These are phyloP conservation scores for Pimpla rufipes DNA, from an alignment of 2,888 invertebrate species.

Conservation along the genomic window DNA sequence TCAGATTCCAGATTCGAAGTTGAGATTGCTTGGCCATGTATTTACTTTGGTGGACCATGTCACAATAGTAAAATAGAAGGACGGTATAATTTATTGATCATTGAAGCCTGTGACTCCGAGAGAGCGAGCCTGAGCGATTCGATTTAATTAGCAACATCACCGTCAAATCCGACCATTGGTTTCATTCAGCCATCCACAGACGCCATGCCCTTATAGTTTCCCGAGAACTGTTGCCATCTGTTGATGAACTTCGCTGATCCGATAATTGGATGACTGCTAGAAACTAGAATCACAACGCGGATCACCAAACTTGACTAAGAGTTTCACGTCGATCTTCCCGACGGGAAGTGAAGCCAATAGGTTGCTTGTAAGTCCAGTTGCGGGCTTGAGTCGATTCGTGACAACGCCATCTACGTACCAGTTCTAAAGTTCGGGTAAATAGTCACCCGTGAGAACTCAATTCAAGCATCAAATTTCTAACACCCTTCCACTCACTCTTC, in stretches of 20 bases:
- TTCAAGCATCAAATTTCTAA: constrained; percentile 36
- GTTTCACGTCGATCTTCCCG: constrained; percentile 27
- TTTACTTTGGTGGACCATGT: background rate
- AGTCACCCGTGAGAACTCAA: background rate
- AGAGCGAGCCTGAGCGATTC: background rate
- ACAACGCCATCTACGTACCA: background rate
- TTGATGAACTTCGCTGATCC: constrained; percentile 31
- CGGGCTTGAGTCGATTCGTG: background rate
- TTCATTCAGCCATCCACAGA: background rate
- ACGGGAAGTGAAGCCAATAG: constrained; percentile 12
- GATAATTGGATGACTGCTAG: constrained; percentile 31
- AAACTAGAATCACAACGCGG: constrained; percentile 26
- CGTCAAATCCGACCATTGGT: constrained; percentile 20
- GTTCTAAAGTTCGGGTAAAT: background rate
- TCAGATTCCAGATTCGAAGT: background rate
- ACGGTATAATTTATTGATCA: constrained; percentile 4
- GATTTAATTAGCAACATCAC: constrained; percentile 4
- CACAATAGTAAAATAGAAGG: background rate
- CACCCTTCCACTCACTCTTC: background rate
- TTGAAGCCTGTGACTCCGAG: background rate
- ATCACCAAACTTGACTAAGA: constrained; percentile 12
- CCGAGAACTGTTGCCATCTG: constrained; percentile 12
- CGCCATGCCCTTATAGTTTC: background rate
- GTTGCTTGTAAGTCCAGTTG: background rate
- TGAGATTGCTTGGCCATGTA: background rate